Conservation (phyloP, 2,797 vertebrate species). For the Brachyrhaphis roseni region DNA sequence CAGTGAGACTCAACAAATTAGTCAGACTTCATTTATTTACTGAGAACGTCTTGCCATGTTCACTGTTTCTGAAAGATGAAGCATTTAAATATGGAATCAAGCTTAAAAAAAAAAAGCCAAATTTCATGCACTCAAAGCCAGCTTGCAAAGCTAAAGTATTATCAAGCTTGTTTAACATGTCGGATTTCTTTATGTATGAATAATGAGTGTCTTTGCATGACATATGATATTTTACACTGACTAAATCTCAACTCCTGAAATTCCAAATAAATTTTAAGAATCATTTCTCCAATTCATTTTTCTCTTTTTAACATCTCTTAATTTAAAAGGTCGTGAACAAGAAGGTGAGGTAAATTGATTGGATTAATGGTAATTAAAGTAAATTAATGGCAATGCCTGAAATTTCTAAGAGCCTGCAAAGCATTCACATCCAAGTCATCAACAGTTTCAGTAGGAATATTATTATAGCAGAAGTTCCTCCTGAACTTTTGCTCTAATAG, state of each 20-base stretch:
- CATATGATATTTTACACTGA: neutral
- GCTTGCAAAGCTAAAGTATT: neutral
- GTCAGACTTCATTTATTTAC: slow-evolving; percentile 2
- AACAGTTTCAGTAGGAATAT: neutral
- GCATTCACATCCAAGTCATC: neutral
- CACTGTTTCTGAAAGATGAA: neutral
- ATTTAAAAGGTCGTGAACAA: neutral
- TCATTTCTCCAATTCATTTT: neutral
- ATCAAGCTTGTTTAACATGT: neutral
- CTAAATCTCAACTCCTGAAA: neutral
- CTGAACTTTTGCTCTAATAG: too few species aligned
- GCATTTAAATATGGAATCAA: neutral
- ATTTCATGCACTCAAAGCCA: neutral
- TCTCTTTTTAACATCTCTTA: neutral
- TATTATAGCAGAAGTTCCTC: neutral
- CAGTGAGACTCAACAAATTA: neutral
- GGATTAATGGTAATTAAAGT: neutral
- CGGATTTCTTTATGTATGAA: neutral
- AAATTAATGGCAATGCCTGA: neutral
- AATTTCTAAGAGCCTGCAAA: neutral
- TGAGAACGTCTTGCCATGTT: neutral
- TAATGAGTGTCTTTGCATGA: neutral
- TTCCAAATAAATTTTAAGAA: neutral
- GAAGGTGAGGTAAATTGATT: neutral
- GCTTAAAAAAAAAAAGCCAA: neutral